Evolutionary conservation across 2,113 vertebrate species (phyloP), one percentile per base, ranked within the genome.

Genomic region (Setophaga coronata): DNA sequence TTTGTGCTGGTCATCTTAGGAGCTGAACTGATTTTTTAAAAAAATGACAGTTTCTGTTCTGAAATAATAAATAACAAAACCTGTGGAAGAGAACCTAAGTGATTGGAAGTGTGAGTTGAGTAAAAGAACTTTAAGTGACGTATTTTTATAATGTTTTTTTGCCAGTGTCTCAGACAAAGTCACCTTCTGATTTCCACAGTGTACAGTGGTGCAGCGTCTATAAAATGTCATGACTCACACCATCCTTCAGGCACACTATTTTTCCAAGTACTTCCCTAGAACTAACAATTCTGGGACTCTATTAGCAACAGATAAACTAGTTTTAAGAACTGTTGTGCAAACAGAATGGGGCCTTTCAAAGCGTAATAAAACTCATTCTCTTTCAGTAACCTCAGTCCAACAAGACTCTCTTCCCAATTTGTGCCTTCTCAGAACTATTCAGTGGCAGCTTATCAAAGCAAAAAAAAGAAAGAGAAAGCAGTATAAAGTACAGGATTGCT

Each of bases 341-440:
- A 54, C 24, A 62, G 7, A 58, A 45, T 24, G 21, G 8, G 3
- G 1, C 6, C 33, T 60, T 60, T 66, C 18, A 82, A 38, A 60
- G 14, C 40, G 10, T 36, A 33, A 33, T 2, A 6, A 29, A 40
- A 34, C 3, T 26, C 1, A 13, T 3, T 45, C 3, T 58, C 31
- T 50, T 48, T 56, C 21, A 38, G 24, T 29, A 62, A 73, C 7
- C 5, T 56, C 43, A 40, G 14, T 57, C 31, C 15, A 61, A 21
- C 18, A 62, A 9, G 8, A 24, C 0, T 23, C 5, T 36, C 0
- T 65, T 69, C 9, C 6, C 3, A 4, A 47, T 78, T n/a, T 69
- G 4, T 67, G 4, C 23, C 12, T 74, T 54, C 34, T 26, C 10
- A 29, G 20, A 85, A 4, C 18, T 85, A 31, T 29, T 85, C 7